Base-by-base conservation (phyloP, 2,888 invertebrate genomes). In the Acleris holmiana region DNA sequence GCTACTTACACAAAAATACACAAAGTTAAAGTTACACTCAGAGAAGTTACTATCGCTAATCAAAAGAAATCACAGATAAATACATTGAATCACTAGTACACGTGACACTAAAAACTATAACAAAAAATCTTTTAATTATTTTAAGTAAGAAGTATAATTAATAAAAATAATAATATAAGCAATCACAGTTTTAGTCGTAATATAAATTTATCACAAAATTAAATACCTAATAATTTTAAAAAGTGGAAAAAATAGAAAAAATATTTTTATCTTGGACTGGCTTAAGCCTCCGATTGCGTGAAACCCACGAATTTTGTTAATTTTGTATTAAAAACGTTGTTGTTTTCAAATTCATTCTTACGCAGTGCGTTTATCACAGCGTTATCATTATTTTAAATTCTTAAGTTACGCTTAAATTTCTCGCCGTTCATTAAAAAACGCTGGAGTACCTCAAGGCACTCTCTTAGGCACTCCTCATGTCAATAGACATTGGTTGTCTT, bases 21-120 rank as follows among this genome's bases (percentile, higher is more conserved):
- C 83, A 87, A 80, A 76, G 79, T 35, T 35, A 84, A 83, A 84
- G 82, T 84, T 83, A 85, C 82, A 86, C 78, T 55, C 65, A 23
- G 81, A 79, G 76, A 82, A 78, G 78, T 82, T 76, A 80, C 76
- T 78, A 76, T 85, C 79, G 80, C 84, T 86, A 86, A 82, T 83
- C 71, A 77, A 85, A 85, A 79, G 79, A 82, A 88, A 91, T 91
- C 91, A 91, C 91, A 91, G 91, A 87, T 84, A 83, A 86, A 86
- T 87, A 89, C 82, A 84, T 82, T 80, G 79, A 76, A 77, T 78
- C 74, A 75, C 55, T 66, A 65, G 50, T 58, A 53, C 47, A 68
- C 25, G 40, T 54, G 61, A 65, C 25, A 62, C 54, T 57, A 59
- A 63, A 3, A 13, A 35, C 50, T 60, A 55, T 56, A 64, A 56